Evolutionary conservation across 2,888 invertebrate genomes (phyloP).

Genomic region (Cyclophora albipunctata): DNA sequence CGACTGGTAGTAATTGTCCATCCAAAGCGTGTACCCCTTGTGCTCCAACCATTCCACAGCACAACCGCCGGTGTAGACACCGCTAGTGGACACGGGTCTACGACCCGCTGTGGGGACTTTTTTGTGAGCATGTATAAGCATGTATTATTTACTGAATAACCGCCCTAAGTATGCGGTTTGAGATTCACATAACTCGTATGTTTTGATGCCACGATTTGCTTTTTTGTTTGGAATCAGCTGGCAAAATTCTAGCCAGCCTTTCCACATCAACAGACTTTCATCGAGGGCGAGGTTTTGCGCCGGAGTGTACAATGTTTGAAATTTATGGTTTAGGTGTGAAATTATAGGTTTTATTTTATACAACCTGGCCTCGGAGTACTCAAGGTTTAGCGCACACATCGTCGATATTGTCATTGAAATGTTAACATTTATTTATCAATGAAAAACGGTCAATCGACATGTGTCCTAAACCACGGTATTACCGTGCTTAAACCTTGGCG

Average conservation of each 20-base stretch:
- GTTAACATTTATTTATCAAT: constrained; percentile 3
- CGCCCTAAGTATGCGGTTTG: constrained; percentile 20
- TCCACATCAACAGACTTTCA: too few species aligned
- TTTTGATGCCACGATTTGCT: constrained; percentile 14
- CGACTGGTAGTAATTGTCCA: constrained; percentile 19
- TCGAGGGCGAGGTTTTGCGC: too few species aligned
- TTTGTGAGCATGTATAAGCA: neutral
- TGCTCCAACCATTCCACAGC: constrained; percentile 8
- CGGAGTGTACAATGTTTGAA: neutral
- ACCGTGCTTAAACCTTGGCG: too few species aligned
- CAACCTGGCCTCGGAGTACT: neutral
- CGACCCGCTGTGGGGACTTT: neutral
- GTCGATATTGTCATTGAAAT: constrained; percentile 3
- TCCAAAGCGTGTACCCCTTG: constrained; percentile 12
- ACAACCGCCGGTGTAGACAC: neutral
- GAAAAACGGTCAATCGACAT: neutral
- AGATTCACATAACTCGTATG: constrained; percentile 20
- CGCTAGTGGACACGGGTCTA: too few species aligned
- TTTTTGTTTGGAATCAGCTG: constrained; percentile 5
- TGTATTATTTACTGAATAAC: too few species aligned
- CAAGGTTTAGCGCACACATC: neutral
- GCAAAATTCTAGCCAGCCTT: constrained; percentile 1
- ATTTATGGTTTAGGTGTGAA: neutral
- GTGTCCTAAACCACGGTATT: too few species aligned
- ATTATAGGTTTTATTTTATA: too few species aligned